Base-by-base conservation (phyloP, 2,888 invertebrate genomes). In the Plebejus argus region DNA sequence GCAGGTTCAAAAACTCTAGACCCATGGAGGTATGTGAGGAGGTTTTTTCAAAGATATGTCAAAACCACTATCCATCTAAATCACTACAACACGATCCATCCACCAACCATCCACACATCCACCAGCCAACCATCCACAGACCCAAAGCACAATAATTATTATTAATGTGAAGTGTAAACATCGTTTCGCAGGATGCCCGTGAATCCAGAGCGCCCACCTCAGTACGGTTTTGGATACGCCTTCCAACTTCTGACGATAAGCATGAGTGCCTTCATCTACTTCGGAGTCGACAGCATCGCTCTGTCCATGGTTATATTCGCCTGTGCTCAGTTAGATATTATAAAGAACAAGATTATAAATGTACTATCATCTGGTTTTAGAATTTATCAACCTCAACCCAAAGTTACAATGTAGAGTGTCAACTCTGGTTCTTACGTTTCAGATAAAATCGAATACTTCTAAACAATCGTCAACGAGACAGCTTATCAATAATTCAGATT, bases 181-280 rank as follows among this genome's bases (percentile, higher is more conserved):
- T 53, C 53, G 18, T 66, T 66, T 66, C 18, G 39, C 23, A 93
- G 93, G 93, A 93, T 93, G 92, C 93, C 93, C 71, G 84, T 92
- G 1, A 81, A 82, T 0, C 87, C 90, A 0, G 86, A 89, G 15
- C 82, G 78, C 6, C 86, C 88, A 0, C 87, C 88, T 0, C 88
- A 92, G 18, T 94, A 92, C 84, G 85, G 89, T 79, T 75, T 93
- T 3, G 92, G 92, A 0, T 94, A 89, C 79, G 81, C 82, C 0
- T 91, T 90, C 81, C 93, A 94, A 81, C 78, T 91, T 76, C 49
- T 89, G 1, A 91, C 92, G 0, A 90, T 93, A 39, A 89, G 88
- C 79, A 87, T 90, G 82, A 93, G 93, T 76, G 93, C 93, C 0
- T 90, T 89, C 81, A 91, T 94, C 87, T 93, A 93, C 81, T 91